These are phyloP conservation scores for Lithobates pipiens DNA, from an alignment of 2,797 vertebrate species.

Conservation along the genomic window DNA sequence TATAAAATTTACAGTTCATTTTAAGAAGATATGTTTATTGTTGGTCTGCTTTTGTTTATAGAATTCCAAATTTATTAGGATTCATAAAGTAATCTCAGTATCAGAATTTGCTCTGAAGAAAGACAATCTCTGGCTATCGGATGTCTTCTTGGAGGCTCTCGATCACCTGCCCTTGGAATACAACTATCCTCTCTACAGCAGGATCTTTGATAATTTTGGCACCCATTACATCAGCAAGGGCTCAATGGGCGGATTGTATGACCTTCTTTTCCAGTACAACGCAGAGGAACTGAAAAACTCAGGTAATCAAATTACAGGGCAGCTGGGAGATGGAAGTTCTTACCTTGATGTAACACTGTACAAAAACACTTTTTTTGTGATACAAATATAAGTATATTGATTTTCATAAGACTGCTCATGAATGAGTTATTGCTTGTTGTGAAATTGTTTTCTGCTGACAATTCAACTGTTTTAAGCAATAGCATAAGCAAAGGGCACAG, in stretches of 20 bases:
- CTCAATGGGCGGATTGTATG: conserved; percentile 88
- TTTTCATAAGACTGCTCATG: no score
- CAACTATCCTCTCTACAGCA: conserved; percentile 89
- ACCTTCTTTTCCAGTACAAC: conserved; percentile 91
- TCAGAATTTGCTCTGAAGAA: conserved; percentile 84
- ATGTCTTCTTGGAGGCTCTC: conserved; percentile 85
- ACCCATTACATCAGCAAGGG: conserved; percentile 92
- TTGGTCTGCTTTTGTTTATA: conserved; percentile 65
- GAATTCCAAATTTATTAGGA: conserved; percentile 89
- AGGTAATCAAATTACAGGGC: conserved; percentile 73
- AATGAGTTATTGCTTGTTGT: no score
- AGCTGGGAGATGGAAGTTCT: not conserved
- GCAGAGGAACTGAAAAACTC: conserved; percentile 81
- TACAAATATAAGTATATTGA: no score
- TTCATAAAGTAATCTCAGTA: conserved; percentile 86
- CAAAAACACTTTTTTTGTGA: no score
- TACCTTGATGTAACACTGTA: no score
- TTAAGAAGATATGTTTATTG: not conserved
- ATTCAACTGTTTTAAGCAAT: no score
- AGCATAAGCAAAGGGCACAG: no score
- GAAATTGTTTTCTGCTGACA: no score
- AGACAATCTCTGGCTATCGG: conserved; percentile 82
- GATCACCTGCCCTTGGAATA: conserved; percentile 89
- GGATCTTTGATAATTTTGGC: conserved; percentile 90
- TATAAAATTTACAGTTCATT: not conserved